Evolutionary conservation across 2,113 vertebrate genomes (phyloP).

Genomic region (Austrofundulus limnaeus): DNA sequence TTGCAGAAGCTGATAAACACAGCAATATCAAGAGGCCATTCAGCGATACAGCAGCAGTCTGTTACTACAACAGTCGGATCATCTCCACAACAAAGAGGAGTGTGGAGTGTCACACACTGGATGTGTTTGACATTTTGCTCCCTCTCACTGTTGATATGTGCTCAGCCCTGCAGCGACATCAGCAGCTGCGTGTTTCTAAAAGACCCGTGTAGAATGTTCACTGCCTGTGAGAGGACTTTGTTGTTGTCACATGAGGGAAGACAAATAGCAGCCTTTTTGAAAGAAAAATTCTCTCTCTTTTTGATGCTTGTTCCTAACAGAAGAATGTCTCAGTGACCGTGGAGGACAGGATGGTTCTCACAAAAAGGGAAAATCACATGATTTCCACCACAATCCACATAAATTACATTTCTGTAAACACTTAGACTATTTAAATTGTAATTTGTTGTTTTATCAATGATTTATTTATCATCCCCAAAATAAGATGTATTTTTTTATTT

Average conservation of each 20-base stretch:
- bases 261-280: neutral
- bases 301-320: neutral
- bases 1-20: neutral
- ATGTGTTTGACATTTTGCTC: constrained; percentile 37
- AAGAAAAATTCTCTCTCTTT: neutral
- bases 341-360: neutral
- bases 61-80: constrained; percentile 60
- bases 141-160: constrained; percentile 16
- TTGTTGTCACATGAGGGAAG: constrained; percentile 5
- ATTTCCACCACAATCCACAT: neutral
- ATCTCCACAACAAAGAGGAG: constrained; percentile 65
- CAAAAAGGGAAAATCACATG: neutral
- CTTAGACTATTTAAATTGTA: neutral
- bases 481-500: no score
- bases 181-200: constrained; percentile 46
- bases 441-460: neutral
- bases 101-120: constrained; percentile 39
- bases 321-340: neutral
- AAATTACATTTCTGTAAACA: neutral
- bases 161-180: constrained; percentile 31
- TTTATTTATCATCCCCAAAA: no score
- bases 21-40: constrained; percentile 18
- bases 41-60: constrained; percentile 28
- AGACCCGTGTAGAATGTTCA: constrained; percentile 16
- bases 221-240: constrained; percentile 12